Evolutionary conservation across 2,113 vertebrate species (phyloP), one percentile per base, ranked within the genome.

Genomic region (Machaerirhynchus nigripectus): DNA sequence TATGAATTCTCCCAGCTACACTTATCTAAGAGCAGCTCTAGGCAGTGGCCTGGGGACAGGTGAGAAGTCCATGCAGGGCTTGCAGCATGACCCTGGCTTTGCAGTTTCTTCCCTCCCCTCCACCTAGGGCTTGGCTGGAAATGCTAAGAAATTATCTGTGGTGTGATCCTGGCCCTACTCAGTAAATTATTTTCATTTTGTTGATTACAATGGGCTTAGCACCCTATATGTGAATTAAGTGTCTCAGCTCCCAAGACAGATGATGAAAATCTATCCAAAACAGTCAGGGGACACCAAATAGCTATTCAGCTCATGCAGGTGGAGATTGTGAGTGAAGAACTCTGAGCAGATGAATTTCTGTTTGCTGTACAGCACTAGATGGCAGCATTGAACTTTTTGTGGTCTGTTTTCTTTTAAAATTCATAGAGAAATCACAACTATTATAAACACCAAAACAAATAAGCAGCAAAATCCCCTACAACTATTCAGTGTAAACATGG

Each of bases 331-430:
- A 76, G 19, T 75, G 35, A 44, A 83, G 31, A 73, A n/a, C 27
- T 78, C 27, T 0, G 2, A 81, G 28, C 0, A 56, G 18, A 40
- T 26, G 5, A 42, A 39, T 61, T 83, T 80, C 47, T 56, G 4
- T 15, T 91, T 74, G 30, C 10, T 6, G 7, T 9, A 13, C 16
- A 94, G 74, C 98, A 93, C 96, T 97, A 98, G 98, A 76, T 98
- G 98, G 98, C 98, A 98, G 97, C 95, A 92, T 96, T 96, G 96
- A 97, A 95, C 89, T 96, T 96, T 50, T 35, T 13, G 83, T 20
- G 76, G 23, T 63, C 56, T 52, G 8, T 39, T 87, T 50, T 49
- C 56, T 53, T 52, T 30, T 11, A 33, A 24, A 24, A n/a, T 9
- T 63, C 37, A 27, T 24, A 61, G 55, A 50, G 47, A 90, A 61